Conservation (phyloP, 2,888 invertebrate species). For the Leptothorax acervorum region DNA sequence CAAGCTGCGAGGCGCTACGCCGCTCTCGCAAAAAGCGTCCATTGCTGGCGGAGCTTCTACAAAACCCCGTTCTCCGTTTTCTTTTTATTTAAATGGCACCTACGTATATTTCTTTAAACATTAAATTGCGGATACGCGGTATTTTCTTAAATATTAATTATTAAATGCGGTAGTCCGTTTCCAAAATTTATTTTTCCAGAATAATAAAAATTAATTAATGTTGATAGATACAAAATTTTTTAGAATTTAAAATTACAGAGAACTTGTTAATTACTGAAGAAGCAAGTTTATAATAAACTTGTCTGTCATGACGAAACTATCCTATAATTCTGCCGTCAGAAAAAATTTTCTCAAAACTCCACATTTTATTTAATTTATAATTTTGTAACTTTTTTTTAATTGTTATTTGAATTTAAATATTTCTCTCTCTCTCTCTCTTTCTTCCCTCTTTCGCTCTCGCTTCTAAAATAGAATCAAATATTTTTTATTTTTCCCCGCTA, state of each 20-base stretch:
- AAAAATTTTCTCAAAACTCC: neutral
- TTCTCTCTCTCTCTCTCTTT: neutral
- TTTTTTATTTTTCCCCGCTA: neutral
- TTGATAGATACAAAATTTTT: neutral
- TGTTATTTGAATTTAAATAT: slow-evolving; percentile 17
- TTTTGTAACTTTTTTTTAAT: neutral
- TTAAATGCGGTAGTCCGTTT: neutral
- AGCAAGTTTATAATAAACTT: neutral
- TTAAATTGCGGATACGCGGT: slow-evolving; percentile 20
- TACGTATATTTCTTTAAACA: slow-evolving; percentile 13
- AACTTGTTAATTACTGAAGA: neutral
- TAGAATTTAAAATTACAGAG: neutral
- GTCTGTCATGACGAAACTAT: neutral
- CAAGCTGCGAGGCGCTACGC: slow-evolving; percentile 33
- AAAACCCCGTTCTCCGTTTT: neutral
- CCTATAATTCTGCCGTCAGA: neutral
- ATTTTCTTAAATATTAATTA: neutral
- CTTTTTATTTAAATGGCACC: slow-evolving; percentile 32
- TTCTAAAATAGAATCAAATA: neutral
- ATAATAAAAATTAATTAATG: neutral
- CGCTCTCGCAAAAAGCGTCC: slow-evolving; percentile 33
- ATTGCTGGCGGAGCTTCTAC: slow-evolving; percentile 22
- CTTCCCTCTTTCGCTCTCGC: no score
- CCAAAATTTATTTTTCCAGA: neutral
- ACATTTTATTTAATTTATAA: neutral